Percentiles rank a stretch among this genome's conserved stretches.
Evolutionary conservation across 2,113 vertebrate species (phyloP).

Genomic region (Atlantisia rogersi): DNA sequence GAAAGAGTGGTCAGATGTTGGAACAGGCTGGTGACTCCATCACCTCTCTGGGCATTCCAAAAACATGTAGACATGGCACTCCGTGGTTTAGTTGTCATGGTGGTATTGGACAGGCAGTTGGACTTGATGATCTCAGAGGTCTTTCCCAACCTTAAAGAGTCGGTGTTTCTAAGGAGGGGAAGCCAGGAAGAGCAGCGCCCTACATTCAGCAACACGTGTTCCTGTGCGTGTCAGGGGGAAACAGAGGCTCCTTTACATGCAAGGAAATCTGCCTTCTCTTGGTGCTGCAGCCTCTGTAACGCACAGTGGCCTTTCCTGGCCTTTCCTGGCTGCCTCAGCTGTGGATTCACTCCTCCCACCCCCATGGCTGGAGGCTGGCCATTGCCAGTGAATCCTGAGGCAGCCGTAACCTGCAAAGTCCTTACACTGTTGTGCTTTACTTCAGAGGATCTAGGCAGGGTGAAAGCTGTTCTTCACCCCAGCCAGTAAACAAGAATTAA

Average conservation of each 20-base stretch:
- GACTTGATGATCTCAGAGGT: too few relatives aligned
- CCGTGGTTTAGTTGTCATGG: too few relatives aligned
- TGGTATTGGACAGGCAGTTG: too few relatives aligned
- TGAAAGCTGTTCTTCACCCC: neutral
- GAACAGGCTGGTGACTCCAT: too few relatives aligned
- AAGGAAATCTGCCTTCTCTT: neutral
- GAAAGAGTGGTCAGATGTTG: too few relatives aligned
- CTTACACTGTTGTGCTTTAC: neutral
- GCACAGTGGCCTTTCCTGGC: neutral
- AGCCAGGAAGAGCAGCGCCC: neutral
- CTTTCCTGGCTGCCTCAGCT: neutral
- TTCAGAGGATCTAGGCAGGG: neutral
- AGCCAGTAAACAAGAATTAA: slow-evolving; percentile 21
- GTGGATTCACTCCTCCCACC: neutral
- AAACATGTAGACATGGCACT: too few relatives aligned
- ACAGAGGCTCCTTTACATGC: neutral
- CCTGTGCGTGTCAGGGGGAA: neutral
- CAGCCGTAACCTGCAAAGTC: neutral
- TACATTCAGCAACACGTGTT: neutral
- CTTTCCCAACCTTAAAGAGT: too few relatives aligned
- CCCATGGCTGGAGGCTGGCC: neutral
- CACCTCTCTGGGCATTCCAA: too few relatives aligned
- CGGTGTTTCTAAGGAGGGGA: neutral
- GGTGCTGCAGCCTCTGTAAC: neutral
- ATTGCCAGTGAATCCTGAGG: neutral